phyloP scores from a whole-genome alignment of 1,140 invertebrate genomes.

The Arion vulgaris region DNA sequence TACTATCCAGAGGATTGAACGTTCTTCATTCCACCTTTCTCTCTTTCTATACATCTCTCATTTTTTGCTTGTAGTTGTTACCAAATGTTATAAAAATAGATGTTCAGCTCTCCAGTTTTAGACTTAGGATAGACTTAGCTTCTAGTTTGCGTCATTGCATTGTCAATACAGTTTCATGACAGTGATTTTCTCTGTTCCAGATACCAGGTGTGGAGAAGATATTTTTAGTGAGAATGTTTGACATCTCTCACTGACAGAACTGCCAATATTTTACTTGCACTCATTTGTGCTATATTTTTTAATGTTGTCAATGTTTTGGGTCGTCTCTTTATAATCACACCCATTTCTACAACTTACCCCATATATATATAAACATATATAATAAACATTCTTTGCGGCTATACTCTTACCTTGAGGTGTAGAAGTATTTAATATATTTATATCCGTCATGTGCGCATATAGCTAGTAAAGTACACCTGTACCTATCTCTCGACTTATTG shows the following conservation, averaged over 20 bases:
- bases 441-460: no score
- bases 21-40: not conserved
- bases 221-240: not conserved
- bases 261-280: not conserved
- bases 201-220: not conserved
- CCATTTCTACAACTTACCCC: no score
- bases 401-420: no score
- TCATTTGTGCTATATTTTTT: not conserved
- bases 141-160: not conserved
- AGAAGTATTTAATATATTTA: no score
- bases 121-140: not conserved
- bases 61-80: no score
- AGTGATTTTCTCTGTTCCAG: not conserved
- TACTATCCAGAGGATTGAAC: not conserved
- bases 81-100: not conserved
- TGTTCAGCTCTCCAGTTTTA: not conserved
- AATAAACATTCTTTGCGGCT: no score
- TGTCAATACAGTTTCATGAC: not conserved
- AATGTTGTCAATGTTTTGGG: no score
- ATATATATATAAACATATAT: no score
- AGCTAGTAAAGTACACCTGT: no score
- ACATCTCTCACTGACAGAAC: not conserved
- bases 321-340: no score
- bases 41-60: not conserved
- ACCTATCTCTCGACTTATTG: no score